phyloP scores from a whole-genome alignment of 2,888 invertebrate genomes.

The Euphydryas editha region DNA sequence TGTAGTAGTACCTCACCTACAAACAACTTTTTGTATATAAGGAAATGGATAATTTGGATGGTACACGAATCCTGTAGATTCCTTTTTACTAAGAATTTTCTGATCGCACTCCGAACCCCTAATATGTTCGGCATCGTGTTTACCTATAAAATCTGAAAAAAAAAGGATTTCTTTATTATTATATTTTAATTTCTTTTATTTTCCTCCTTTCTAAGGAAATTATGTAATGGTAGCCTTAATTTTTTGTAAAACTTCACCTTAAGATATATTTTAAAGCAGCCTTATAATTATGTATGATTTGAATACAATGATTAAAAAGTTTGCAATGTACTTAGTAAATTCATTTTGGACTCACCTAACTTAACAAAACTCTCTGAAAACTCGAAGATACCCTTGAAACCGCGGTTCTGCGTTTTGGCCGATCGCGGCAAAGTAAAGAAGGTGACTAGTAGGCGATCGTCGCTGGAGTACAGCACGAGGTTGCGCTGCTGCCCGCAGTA shows the following conservation, averaged over 20 bases:
- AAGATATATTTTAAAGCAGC: too few species aligned
- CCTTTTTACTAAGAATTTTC: slow-evolving; percentile 96
- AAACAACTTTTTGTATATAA: slow-evolving; percentile 97
- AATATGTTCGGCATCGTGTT: slow-evolving; percentile 97
- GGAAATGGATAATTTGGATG: slow-evolving; percentile 98
- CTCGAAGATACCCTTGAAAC: slow-evolving; percentile 99
- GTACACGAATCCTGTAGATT: slow-evolving; percentile 95
- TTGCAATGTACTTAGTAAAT: neutral
- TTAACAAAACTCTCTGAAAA: slow-evolving; percentile 99
- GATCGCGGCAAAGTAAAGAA: slow-evolving; percentile 96
- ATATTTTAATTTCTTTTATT: neutral
- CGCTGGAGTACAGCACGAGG: slow-evolving; percentile 97
- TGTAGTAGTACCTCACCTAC: slow-evolving; percentile 85
- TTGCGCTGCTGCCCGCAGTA: slow-evolving; percentile 99
- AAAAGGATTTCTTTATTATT: neutral
- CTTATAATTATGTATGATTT: too few species aligned
- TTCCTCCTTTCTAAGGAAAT: too few species aligned
- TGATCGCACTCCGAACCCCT: slow-evolving; percentile 99
- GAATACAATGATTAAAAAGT: too few species aligned
- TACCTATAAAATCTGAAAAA: slow-evolving; percentile 92
- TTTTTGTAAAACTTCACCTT: too few species aligned
- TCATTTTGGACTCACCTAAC: slow-evolving; percentile 87
- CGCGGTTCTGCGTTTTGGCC: slow-evolving; percentile 98
- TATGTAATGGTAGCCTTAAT: too few species aligned
- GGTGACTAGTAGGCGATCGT: slow-evolving; percentile 94